phyloP scores from a whole-genome alignment of 2,888 invertebrate species.

The Drosophila buzzatii region DNA sequence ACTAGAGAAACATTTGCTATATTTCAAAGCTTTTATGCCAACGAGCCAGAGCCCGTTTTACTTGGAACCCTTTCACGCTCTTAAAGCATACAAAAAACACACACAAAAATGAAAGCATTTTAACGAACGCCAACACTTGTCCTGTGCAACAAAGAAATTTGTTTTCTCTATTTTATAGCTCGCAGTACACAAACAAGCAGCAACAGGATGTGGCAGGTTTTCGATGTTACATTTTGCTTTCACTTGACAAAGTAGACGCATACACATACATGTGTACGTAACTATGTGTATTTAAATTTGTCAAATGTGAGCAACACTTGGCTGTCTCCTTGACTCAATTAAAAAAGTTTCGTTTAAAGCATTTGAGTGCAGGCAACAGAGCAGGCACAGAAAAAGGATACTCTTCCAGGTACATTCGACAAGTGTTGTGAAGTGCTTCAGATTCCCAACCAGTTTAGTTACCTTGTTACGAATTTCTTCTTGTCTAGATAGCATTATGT shows the following conservation, averaged over 20 bases:
- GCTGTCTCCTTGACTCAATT: slow-evolving; percentile 64
- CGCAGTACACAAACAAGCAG: slow-evolving; percentile 11
- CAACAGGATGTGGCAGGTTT: slow-evolving; percentile 12
- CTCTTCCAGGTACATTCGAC: slow-evolving; percentile 14
- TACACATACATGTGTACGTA: background rate
- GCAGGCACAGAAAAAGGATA: slow-evolving; percentile 23
- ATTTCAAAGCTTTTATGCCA: slow-evolving; percentile 6
- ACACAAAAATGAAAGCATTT: slow-evolving; percentile 14
- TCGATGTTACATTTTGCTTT: slow-evolving; percentile 21
- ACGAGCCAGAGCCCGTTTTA: background rate
- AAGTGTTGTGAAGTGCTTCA: slow-evolving; percentile 16
- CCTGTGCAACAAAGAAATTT: slow-evolving; percentile 13
- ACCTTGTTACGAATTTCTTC: background rate
- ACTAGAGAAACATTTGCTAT: background rate
- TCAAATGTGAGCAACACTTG: slow-evolving; percentile 35
- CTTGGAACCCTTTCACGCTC: background rate
- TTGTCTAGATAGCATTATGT: background rate
- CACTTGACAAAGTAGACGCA: background rate
- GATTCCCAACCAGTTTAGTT: background rate
- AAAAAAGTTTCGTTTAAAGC: slow-evolving; percentile 65
- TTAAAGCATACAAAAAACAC: background rate
- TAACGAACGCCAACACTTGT: slow-evolving; percentile 17
- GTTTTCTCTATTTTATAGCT: slow-evolving; percentile 23
- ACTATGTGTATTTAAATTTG: slow-evolving; percentile 13
- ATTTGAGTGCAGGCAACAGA: slow-evolving; percentile 25